Evolutionary conservation across 2,113 vertebrate species (phyloP).

Genomic region (Oryzias woworae): DNA sequence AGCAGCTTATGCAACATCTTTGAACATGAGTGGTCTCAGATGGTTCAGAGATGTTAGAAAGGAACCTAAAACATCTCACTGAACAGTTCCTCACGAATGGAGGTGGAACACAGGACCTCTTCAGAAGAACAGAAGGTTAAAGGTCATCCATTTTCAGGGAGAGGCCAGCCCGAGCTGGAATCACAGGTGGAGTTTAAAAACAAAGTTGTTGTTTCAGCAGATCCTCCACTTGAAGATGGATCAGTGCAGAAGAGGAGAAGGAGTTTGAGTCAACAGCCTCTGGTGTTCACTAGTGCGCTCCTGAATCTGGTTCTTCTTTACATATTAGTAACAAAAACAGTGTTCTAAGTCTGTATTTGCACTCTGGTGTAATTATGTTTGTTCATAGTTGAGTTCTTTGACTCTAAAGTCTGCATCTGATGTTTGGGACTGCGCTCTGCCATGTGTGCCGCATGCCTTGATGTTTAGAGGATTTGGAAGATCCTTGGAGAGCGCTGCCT

Average conservation of each 20-base stretch:
- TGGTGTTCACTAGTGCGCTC: constrained; percentile 16
- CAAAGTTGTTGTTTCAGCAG: constrained; percentile 23
- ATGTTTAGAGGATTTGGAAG: constrained; percentile 42
- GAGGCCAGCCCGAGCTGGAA: neutral
- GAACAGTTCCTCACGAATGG: too few relatives aligned
- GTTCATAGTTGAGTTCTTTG: neutral
- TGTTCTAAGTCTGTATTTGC: constrained; percentile 1
- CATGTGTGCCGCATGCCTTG: constrained; percentile 40
- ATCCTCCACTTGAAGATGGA: constrained; percentile 29
- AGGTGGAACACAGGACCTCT: neutral
- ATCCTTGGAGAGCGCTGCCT: too few relatives aligned
- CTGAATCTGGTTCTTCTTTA: constrained; percentile 10
- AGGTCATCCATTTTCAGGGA: neutral
- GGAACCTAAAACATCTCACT: too few relatives aligned
- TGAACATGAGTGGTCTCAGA: too few relatives aligned
- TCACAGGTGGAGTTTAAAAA: neutral
- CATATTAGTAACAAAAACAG: constrained; percentile 38
- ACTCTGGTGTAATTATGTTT: constrained; percentile 13
- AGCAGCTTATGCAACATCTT: too few relatives aligned
- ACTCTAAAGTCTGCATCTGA: neutral
- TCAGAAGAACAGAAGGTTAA: neutral
- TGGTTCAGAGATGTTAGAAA: too few relatives aligned
- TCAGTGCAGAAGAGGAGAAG: constrained; percentile 10
- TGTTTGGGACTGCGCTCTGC: neutral
- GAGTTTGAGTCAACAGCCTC: constrained; percentile 14